Evolutionary conservation across 2,113 vertebrate species (phyloP), one percentile per base, ranked within the genome.

Genomic region (Eupsittula cactorum): DNA sequence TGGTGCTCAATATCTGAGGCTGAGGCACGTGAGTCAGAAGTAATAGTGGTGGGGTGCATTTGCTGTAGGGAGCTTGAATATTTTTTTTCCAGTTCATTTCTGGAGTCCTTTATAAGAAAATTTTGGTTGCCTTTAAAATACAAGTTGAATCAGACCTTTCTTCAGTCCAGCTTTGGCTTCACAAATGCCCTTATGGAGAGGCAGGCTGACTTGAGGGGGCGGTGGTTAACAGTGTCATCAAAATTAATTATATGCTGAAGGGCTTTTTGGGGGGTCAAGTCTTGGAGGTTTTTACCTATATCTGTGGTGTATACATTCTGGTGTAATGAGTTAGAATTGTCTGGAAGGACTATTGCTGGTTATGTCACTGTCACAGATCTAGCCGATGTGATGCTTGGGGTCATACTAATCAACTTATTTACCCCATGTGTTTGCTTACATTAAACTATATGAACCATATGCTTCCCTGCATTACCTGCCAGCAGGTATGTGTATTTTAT

Each of bases 11-110:
- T n/a, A 6, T 69, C 31, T 50, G 46, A 87, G 50, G 23, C 62
- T 75, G 52, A 55, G 47, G 52, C 29, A 27, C 0, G 0, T 13
- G 23, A 55, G 10, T 82, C 3, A 41, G 74, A 21, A 79, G 10
- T 25, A 42, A 9, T 68, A 15, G 11, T 64, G 39, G 5, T 70
- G 39, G 17, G 15, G 8, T 64, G 21, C 9, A 6, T 73, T 64
- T 74, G 49, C 21, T 82, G 9, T 24, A 1, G 0, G 28, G 28
- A 82, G 49, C 47, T 27, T 29, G 16, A 52, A 11, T 57, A 13
- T 11, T 2, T 41, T 81, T 7, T 73, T 90, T 64, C 28, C 10
- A 62, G 7, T 68, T 71, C 0, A 20, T 67, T 85, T 60, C 42
- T 79, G 57, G 33, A 71, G 29, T 31, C 17, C 20, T 92, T 83